Evolutionary conservation across 2,888 invertebrate species (phyloP).

Genomic region (Drosophila neotestacea): DNA sequence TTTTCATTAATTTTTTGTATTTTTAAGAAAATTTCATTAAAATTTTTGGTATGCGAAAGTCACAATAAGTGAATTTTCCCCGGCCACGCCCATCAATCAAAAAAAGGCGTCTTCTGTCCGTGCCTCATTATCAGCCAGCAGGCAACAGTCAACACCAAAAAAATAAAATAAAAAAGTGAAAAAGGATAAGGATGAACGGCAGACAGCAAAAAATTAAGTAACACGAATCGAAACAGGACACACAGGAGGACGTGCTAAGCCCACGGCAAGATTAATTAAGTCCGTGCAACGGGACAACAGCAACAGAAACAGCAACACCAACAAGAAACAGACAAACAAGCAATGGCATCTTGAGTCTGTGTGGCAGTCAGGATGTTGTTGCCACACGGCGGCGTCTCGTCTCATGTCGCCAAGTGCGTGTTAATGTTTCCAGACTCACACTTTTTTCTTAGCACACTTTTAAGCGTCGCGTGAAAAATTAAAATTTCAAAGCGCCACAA

Average conservation of each 20-base stretch:
- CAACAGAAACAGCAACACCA: conserved; percentile 19
- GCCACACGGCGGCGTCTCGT: conserved; percentile 1
- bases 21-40: conserved; percentile 5
- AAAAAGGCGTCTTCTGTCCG: conserved; percentile 21
- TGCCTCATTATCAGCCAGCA: conserved; percentile 51
- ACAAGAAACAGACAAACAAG: conserved; percentile 19
- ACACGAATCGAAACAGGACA: conserved; percentile 54
- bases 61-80: conserved; percentile 9
- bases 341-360: conserved; percentile 53
- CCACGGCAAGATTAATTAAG: conserved; percentile 77
- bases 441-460: conserved; percentile 63
- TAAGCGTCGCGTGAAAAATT: conserved; percentile 75
- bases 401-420: conserved; percentile 49
- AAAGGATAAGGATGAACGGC: conserved; percentile 42
- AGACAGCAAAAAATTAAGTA: conserved; percentile 41
- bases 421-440: conserved; percentile 50
- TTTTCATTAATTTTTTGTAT: conserved; percentile 11
- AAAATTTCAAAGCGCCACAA: conserved; percentile 74
- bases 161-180: background rate
- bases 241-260: conserved; percentile 71
- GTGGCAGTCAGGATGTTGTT: conserved; percentile 38
- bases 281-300: conserved; percentile 54
- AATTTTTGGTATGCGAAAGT: conserved; percentile 47
- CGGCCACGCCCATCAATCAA: conserved; percentile 56
- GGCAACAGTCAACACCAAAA: conserved; percentile 46